phyloP scores from a whole-genome alignment of 2,113 vertebrate species.

The Eptatretus burgeri region DNA sequence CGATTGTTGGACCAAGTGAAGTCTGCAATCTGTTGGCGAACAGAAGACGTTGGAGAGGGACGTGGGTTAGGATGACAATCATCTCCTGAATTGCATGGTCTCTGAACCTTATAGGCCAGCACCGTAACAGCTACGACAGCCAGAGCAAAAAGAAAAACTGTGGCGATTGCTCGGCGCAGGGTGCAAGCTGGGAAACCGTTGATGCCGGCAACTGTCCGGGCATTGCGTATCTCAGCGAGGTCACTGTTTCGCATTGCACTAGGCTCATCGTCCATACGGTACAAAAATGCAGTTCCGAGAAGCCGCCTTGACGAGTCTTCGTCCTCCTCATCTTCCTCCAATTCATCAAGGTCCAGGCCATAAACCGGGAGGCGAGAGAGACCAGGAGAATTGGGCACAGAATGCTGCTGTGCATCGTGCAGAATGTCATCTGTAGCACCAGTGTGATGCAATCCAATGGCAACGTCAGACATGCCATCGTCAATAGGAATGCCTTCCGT shows the following conservation, averaged over 20 bases:
- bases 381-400: neutral
- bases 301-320: constrained; percentile 73
- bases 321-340: constrained; percentile 88
- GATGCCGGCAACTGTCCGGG: too few species aligned
- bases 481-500: constrained; percentile 23
- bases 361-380: constrained; percentile 46
- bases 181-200: too few species aligned
- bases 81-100: too few species aligned
- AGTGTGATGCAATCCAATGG: neutral
- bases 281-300: constrained; percentile 91
- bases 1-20: constrained; percentile 45
- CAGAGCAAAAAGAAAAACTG: too few species aligned
- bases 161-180: too few species aligned
- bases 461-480: neutral
- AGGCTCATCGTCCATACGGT: constrained; percentile 28
- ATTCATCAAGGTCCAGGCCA: constrained; percentile 98
- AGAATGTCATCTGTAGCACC: neutral
- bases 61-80: too few species aligned
- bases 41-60: too few species aligned
- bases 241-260: neutral
- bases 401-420: neutral
- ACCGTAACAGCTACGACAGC: too few species aligned
- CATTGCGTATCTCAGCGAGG: too few species aligned
- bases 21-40: neutral
- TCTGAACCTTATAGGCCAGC: too few species aligned